phyloP scores from a whole-genome alignment of 2,888 invertebrate genomes.

The Chrysodeixis includens region DNA sequence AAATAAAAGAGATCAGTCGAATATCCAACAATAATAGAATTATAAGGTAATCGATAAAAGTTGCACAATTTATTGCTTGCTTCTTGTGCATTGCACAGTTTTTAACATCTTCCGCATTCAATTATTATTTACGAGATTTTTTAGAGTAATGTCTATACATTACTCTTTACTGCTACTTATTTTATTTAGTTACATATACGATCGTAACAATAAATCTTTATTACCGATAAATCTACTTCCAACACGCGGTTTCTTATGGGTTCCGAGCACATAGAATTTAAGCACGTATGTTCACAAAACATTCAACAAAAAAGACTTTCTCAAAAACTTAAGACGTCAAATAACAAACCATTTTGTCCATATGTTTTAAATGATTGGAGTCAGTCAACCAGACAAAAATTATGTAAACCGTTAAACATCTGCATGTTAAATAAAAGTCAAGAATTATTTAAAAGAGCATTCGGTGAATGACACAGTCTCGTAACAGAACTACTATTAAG shows the following conservation, averaged over 20 bases:
- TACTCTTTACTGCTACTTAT: not conserved
- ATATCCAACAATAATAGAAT: too few species aligned
- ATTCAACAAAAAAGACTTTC: not conserved
- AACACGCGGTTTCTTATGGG: not conserved
- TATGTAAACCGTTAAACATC: conserved; percentile 30
- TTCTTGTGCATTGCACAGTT: not conserved
- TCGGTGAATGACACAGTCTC: conserved; percentile 43
- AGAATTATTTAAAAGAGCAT: conserved; percentile 39
- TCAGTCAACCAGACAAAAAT: conserved; percentile 9
- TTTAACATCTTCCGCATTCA: not conserved
- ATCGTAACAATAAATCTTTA: not conserved
- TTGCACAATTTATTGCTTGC: not conserved
- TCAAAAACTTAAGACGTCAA: not conserved
- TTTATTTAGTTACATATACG: not conserved
- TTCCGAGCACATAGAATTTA: not conserved
- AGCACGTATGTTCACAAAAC: not conserved
- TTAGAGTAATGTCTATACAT: too few species aligned
- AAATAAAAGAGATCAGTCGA: too few species aligned
- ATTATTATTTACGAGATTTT: not conserved
- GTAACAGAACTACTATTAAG: conserved; percentile 34
- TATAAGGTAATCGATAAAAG: not conserved
- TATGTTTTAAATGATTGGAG: not conserved
- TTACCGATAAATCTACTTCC: not conserved
- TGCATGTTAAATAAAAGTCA: conserved; percentile 14
- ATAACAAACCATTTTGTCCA: not conserved